These are phyloP conservation scores for Nothoprocta pentlandii DNA, from an alignment of 2,113 vertebrate genomes.

Conservation along the genomic window DNA sequence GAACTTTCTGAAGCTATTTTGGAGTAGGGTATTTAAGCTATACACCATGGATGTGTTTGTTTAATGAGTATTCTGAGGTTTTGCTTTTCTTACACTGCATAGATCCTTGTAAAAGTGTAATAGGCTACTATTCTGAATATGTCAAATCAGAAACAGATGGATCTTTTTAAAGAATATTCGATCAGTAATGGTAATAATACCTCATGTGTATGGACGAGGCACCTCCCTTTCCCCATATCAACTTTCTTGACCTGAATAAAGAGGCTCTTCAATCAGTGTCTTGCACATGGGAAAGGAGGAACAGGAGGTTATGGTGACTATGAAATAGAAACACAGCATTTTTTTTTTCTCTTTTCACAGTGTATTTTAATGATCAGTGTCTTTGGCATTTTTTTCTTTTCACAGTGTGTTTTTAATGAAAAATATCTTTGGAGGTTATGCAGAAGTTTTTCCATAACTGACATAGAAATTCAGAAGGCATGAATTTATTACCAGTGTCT, in stretches of 20 bases:
- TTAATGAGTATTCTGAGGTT: constrained; percentile 39
- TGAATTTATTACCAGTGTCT: not conserved
- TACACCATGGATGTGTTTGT: not conserved
- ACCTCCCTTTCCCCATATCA: not conserved
- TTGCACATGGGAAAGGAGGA: constrained; percentile 15
- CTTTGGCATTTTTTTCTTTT: not conserved
- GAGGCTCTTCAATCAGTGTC: constrained; percentile 11
- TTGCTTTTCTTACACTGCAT: constrained; percentile 48
- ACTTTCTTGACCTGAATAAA: not conserved
- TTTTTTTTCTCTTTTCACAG: not conserved
- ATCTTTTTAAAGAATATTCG: constrained; percentile 34
- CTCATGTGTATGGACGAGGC: not conserved
- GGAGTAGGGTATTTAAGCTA: constrained; percentile 30
- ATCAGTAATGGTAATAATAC: constrained; percentile 34
- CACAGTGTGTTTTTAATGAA: not conserved
- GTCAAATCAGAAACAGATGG: constrained; percentile 56
- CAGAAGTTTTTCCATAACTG: not conserved
- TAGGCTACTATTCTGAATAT: constrained; percentile 56
- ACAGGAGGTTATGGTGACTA: not conserved
- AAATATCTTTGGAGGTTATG: not conserved
- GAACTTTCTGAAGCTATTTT: constrained; percentile 29
- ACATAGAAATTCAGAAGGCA: not conserved
- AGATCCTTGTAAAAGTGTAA: constrained; percentile 61
- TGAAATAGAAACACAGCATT: not conserved
- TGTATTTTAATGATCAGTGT: not conserved